Percentiles rank a stretch among this genome's conserved stretches.
Conservation (phyloP, 1,140 invertebrate species). For the Bombus sibiricus region DNA sequence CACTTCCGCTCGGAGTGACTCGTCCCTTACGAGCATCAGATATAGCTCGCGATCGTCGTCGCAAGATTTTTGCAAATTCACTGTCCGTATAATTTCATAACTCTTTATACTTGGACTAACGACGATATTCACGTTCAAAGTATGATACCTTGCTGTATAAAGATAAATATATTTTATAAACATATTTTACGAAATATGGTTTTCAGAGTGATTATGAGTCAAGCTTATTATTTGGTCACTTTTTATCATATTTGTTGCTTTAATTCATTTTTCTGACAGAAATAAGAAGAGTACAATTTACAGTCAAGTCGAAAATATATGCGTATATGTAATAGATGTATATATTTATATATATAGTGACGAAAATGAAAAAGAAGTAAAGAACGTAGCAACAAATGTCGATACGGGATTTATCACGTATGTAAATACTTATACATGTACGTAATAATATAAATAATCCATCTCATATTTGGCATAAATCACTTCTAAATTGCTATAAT, state of each 20-base stretch:
- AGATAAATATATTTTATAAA: background rate
- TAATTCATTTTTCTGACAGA: constrained; percentile 16
- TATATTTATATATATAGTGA: background rate
- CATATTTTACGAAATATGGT: background rate
- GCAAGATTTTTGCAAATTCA: background rate
- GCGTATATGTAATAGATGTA: background rate
- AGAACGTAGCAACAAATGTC: constrained; percentile 18
- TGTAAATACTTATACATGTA: constrained; percentile 53
- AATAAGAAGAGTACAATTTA: constrained; percentile 43
- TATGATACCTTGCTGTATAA: background rate
- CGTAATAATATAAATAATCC: constrained; percentile 58
- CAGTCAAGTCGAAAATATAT: constrained; percentile 10
- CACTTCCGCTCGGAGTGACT: constrained; percentile 2
- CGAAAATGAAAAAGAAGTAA: background rate
- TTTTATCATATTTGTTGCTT: constrained; percentile 26
- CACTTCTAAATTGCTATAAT: constrained; percentile 68
- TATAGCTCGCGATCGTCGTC: background rate
- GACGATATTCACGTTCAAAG: background rate
- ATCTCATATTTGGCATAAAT: constrained; percentile 77
- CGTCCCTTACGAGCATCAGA: background rate
- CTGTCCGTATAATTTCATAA: background rate
- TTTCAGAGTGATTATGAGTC: constrained; percentile 26
- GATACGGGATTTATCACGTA: constrained; percentile 22
- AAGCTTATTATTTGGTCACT: background rate
- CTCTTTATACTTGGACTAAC: background rate